phyloP scores from a whole-genome alignment of 2,888 invertebrate genomes.

The Polydrusus cervinus region DNA sequence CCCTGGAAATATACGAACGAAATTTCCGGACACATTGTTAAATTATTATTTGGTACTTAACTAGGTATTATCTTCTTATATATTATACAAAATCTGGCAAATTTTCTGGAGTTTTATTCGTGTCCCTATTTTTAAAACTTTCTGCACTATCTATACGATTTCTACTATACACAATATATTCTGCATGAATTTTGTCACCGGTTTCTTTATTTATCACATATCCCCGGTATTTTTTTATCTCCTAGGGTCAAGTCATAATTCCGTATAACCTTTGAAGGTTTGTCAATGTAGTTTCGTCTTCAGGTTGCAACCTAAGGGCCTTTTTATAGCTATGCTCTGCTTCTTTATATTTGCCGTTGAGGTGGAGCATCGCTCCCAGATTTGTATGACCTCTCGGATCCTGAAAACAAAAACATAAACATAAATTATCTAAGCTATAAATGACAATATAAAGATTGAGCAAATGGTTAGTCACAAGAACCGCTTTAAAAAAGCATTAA shows the following conservation, averaged over 20 bases:
- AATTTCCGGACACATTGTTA: too few relatives aligned
- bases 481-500: too few relatives aligned
- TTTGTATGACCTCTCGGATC: slow-evolving; percentile 95
- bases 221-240: slow-evolving; percentile 42
- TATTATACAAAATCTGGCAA: slow-evolving; percentile 40
- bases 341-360: slow-evolving; percentile 91
- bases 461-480: too few relatives aligned
- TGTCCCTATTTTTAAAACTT: slow-evolving; percentile 19
- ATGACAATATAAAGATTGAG: background rate
- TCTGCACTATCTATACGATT: slow-evolving; percentile 28
- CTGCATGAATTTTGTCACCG: slow-evolving; percentile 40
- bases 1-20: too few relatives aligned
- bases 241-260: slow-evolving; percentile 74
- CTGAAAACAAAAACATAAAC: slow-evolving; percentile 70
- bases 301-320: slow-evolving; percentile 90
- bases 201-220: slow-evolving; percentile 49
- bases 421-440: background rate
- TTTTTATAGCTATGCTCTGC: slow-evolving; percentile 91
- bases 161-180: slow-evolving; percentile 50
- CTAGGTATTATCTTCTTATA: background rate
- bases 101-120: background rate
- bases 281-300: slow-evolving; percentile 89
- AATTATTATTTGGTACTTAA: background rate
- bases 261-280: slow-evolving; percentile 86
- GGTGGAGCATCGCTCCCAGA: slow-evolving; percentile 94